phyloP scores from a whole-genome alignment of 2,797 vertebrate species.

The Glossophaga mutica region DNA sequence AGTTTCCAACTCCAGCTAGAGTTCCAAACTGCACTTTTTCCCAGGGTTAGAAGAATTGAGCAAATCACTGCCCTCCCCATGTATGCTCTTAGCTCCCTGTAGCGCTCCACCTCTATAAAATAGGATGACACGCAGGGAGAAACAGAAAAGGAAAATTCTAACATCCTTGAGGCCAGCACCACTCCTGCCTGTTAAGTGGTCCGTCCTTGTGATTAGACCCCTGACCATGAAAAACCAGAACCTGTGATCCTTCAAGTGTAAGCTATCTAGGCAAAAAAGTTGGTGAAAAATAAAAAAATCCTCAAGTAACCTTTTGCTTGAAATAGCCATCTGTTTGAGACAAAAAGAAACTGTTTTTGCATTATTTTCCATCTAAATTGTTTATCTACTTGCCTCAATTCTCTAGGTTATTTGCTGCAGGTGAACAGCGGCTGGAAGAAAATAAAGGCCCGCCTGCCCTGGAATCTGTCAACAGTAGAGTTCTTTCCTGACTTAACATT shows the following conservation, averaged over 20 bases:
- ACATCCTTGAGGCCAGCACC: background rate
- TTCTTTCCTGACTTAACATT: background rate
- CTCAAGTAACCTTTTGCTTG: background rate
- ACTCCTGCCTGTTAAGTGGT: background rate
- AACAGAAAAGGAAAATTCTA: background rate
- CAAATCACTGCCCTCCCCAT: background rate
- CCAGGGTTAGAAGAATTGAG: background rate
- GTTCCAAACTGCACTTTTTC: background rate
- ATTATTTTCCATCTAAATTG: background rate
- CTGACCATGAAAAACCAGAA: background rate
- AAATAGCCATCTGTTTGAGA: background rate
- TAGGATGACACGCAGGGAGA: background rate
- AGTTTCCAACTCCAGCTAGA: background rate
- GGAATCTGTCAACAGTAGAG: background rate
- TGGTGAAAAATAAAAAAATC: background rate
- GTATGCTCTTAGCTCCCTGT: background rate
- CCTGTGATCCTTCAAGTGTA: background rate
- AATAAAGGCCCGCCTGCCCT: background rate
- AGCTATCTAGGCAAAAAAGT: background rate
- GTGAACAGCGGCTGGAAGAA: conserved; percentile 1
- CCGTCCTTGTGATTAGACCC: background rate
- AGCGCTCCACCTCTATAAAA: background rate
- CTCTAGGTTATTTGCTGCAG: background rate
- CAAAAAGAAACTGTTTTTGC: background rate
- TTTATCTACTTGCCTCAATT: background rate